Conservation (phyloP, 2,113 vertebrate species). For the Psittacara wagleri region DNA sequence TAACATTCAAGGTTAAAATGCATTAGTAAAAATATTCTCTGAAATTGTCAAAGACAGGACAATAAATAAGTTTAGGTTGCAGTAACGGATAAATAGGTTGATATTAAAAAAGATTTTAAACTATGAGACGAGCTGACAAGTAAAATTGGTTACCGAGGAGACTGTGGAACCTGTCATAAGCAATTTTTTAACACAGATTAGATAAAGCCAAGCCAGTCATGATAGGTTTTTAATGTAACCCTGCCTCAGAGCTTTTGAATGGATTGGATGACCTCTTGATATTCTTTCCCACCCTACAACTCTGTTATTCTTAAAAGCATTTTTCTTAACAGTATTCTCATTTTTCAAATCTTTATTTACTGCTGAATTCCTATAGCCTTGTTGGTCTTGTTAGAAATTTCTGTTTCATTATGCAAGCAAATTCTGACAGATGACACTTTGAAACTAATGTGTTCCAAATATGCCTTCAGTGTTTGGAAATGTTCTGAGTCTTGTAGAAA, state of each 20-base stretch:
- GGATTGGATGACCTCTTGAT: neutral
- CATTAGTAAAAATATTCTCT: neutral
- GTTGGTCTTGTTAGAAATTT: neutral
- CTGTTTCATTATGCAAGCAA: constrained; percentile 24
- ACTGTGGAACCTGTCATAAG: neutral
- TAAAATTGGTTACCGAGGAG: neutral
- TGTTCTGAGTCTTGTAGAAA: constrained; percentile 34
- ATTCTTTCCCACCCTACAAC: neutral
- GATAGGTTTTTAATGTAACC: neutral
- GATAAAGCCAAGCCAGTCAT: neutral
- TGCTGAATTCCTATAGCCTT: constrained; percentile 2
- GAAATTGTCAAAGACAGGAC: neutral
- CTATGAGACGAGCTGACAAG: neutral
- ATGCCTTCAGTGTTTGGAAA: constrained; percentile 45
- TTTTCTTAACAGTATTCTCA: neutral
- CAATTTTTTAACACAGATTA: neutral
- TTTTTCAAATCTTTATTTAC: neutral
- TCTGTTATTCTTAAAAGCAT: neutral
- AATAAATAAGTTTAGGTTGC: neutral
- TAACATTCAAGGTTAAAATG: neutral
- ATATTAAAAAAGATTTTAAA: neutral
- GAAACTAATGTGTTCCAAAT: constrained; percentile 59
- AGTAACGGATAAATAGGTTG: neutral
- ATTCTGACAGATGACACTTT: constrained; percentile 51
- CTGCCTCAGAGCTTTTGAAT: neutral